phyloP scores from a whole-genome alignment of 2,888 invertebrate species.

The Eristalis arbustorum region DNA sequence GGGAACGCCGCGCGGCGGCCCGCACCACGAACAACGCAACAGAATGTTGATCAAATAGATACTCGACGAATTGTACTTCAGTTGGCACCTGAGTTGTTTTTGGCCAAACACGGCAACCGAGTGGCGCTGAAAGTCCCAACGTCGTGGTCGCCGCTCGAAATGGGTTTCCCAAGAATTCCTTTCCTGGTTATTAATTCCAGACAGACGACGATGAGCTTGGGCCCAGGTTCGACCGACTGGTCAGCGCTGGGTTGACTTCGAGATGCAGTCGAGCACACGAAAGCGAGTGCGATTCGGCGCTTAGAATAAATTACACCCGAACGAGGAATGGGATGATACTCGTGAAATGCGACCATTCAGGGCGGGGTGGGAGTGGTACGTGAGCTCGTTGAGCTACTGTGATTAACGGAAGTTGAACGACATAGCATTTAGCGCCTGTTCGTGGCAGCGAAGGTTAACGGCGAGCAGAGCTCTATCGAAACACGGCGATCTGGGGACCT shows the following conservation, averaged over 20 bases:
- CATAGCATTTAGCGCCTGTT: not conserved
- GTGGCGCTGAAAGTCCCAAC: not conserved
- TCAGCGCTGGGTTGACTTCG: not conserved
- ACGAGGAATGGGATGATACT: not conserved
- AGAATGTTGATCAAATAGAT: slow-evolving; percentile 13
- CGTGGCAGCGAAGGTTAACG: not conserved
- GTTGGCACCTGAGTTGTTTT: slow-evolving; percentile 26
- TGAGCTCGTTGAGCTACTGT: not conserved
- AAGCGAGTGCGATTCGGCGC: not conserved
- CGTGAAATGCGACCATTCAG: not conserved
- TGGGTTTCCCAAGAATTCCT: slow-evolving; percentile 17
- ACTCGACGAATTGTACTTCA: not conserved
- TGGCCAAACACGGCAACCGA: not conserved
- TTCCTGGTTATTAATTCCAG: slow-evolving; percentile 22
- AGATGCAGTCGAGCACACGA: not conserved
- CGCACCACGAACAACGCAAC: not conserved
- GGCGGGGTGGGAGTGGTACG: not conserved
- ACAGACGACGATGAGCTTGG: not conserved
- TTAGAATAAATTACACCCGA: slow-evolving; percentile 25
- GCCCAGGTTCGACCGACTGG: not conserved
- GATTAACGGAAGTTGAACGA: not conserved
- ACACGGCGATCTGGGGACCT: not conserved
- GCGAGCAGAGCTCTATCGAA: not conserved
- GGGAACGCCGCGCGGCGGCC: not conserved
- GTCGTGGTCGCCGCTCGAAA: not conserved